These are phyloP conservation scores for Ophion ellenae DNA, from an alignment of 2,888 invertebrate genomes.

Conservation along the genomic window DNA sequence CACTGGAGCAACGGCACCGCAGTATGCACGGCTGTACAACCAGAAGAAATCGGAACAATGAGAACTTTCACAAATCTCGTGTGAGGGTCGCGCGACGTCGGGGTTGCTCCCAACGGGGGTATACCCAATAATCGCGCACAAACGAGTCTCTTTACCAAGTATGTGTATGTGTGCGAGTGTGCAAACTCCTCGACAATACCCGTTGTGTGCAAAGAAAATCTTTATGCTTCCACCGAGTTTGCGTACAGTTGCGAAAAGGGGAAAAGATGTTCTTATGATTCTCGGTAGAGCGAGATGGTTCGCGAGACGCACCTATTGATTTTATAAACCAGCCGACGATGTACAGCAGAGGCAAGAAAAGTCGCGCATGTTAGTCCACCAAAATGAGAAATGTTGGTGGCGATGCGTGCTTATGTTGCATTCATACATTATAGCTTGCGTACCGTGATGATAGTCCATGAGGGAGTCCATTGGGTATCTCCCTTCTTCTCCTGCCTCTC, in stretches of 20 bases:
- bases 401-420: constrained; percentile 47
- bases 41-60: constrained; percentile 58
- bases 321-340: not conserved
- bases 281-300: not conserved
- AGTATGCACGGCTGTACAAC: constrained; percentile 26
- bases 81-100: not conserved
- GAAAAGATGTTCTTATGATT: not conserved
- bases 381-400: constrained; percentile 59
- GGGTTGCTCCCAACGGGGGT: not conserved
- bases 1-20: not conserved
- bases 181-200: constrained; percentile 27
- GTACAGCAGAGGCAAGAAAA: not conserved
- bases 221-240: not conserved
- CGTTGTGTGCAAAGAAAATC: constrained; percentile 13
- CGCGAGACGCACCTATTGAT: not conserved
- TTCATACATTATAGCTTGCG: constrained; percentile 38
- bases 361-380: constrained; percentile 33
- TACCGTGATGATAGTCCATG: constrained; percentile 40
- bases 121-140: constrained; percentile 52
- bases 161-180: not conserved
- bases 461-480: not conserved
- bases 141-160: constrained; percentile 46
- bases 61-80: constrained; percentile 58
- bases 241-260: not conserved
- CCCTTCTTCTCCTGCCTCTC: constrained; percentile 1